These are phyloP conservation scores for Melanotaenia duboulayi DNA, from an alignment of 2,113 vertebrate species.

Conservation along the genomic window DNA sequence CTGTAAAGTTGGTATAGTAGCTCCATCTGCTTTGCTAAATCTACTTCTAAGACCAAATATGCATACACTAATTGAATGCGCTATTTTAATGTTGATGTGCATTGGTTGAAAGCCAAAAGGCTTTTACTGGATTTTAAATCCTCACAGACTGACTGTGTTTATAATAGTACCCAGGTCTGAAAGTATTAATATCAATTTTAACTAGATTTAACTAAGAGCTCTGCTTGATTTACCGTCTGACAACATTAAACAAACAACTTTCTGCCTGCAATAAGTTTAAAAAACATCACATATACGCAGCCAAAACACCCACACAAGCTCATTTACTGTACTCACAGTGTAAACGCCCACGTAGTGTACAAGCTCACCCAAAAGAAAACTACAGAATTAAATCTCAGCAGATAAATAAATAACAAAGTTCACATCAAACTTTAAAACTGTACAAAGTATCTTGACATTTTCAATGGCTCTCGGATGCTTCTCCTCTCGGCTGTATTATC, in stretches of 20 bases:
- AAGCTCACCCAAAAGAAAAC: conserved; percentile 20
- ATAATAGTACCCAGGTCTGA: neutral
- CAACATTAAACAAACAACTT: neutral
- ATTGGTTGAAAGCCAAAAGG: neutral
- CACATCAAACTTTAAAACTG: neutral
- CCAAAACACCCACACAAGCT: conserved; percentile 40
- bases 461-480: neutral
- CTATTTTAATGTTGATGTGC: neutral
- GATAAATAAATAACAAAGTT: conserved; percentile 20
- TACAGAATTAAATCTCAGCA: conserved; percentile 4
- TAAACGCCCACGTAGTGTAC: conserved; percentile 28
- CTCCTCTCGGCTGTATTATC: neutral
- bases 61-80: neutral
- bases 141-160: neutral
- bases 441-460: neutral
- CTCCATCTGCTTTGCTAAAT: conserved; percentile 8
- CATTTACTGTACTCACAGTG: conserved; percentile 18
- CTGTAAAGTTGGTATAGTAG: neutral
- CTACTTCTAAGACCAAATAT: neutral
- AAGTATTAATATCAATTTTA: too few species aligned
- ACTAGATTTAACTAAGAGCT: too few species aligned
- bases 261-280: neutral
- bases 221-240: neutral
- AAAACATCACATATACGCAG: conserved; percentile 10
- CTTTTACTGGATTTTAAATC: conserved; percentile 1